phyloP scores from a whole-genome alignment of 2,888 invertebrate genomes.

The Ophonus ardosiacus region DNA sequence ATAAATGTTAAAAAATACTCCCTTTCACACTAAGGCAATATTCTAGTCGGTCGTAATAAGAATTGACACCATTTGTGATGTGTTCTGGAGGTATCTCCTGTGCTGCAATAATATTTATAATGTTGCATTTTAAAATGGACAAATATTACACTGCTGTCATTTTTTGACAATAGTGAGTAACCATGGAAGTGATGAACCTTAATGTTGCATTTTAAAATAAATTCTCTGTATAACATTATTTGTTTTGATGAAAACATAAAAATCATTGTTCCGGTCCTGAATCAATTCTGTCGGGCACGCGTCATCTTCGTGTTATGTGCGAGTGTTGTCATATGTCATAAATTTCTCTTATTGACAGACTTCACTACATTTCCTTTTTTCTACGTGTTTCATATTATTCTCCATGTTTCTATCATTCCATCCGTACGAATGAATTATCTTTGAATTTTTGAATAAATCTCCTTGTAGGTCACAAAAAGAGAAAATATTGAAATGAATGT shows the following conservation, averaged over 20 bases:
- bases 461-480: not conserved
- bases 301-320: constrained; percentile 34
- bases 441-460: constrained; percentile 28
- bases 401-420: constrained; percentile 13
- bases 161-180: too few species aligned
- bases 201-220: too few species aligned
- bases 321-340: constrained; percentile 57
- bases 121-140: too few species aligned
- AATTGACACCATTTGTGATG: too few species aligned
- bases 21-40: too few species aligned
- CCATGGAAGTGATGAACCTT: too few species aligned
- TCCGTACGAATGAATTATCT: constrained; percentile 38
- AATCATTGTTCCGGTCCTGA: not conserved
- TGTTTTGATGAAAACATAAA: not conserved
- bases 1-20: too few species aligned
- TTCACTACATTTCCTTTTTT: constrained; percentile 38
- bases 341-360: constrained; percentile 58
- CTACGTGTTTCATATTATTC: constrained; percentile 30
- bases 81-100: too few species aligned
- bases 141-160: too few species aligned
- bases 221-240: too few species aligned
- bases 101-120: too few species aligned
- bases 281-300: not conserved
- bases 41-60: too few species aligned
- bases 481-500: constrained; percentile 22